A percentile compares a stretch with the other conserved stretches of the same genome.
phyloP scores from a whole-genome alignment of 2,113 vertebrate species.

The Alethe castanea region DNA sequence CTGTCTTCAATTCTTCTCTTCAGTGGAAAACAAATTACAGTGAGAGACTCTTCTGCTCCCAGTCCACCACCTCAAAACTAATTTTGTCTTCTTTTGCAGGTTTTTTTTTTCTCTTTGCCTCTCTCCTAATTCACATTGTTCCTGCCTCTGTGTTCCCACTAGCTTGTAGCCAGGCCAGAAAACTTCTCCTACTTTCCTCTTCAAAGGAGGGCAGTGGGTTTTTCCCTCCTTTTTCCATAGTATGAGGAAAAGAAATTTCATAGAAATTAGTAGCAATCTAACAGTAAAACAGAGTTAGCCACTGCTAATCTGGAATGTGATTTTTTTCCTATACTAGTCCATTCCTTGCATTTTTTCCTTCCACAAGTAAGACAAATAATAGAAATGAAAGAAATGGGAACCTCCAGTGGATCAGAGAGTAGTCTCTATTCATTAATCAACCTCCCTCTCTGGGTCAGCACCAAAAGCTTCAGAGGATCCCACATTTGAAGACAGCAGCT shows the following conservation, averaged over 20 bases:
- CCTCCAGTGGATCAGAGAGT: background rate
- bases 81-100: background rate
- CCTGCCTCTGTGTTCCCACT: background rate
- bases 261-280: background rate
- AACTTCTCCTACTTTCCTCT: background rate
- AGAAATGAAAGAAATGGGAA: background rate
- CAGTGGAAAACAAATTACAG: background rate
- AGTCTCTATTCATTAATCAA: background rate
- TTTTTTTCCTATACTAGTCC: background rate
- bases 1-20: background rate
- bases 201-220: background rate
- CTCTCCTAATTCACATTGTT: background rate
- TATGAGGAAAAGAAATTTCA: background rate
- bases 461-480: background rate
- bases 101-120: background rate
- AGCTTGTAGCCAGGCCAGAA: background rate
- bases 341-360: background rate
- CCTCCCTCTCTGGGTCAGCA: background rate
- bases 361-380: background rate
- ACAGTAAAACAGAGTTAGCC: background rate
- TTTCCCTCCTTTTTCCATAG: background rate
- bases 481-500: background rate
- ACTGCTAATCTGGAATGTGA: background rate
- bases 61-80: background rate
- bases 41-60: background rate